Conservation (phyloP, 2,888 invertebrate species). For the Parnassius apollo region DNA sequence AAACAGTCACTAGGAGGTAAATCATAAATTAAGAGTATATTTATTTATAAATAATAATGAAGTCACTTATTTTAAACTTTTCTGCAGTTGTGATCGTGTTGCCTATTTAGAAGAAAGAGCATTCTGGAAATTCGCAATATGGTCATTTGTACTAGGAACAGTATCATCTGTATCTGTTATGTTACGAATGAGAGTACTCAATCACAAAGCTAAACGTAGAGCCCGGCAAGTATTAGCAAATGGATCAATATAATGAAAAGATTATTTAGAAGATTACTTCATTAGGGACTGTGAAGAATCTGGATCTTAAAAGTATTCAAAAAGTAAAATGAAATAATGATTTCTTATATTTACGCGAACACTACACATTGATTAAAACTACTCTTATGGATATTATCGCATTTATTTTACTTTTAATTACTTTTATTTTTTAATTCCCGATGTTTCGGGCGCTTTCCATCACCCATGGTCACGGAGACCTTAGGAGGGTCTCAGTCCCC, state of each 20-base stretch:
- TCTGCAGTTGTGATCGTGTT: slow-evolving; percentile 90
- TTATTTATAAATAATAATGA: not conserved
- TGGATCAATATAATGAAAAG: slow-evolving; percentile 63
- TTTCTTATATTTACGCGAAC: too few relatives aligned
- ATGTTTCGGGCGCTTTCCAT: too few relatives aligned
- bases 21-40: slow-evolving; percentile 1
- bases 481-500: too few relatives aligned
- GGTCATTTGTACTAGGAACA: slow-evolving; percentile 84
- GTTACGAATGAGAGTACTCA: slow-evolving; percentile 84
- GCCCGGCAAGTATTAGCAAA: slow-evolving; percentile 87
- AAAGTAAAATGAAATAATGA: not conserved
- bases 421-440: too few relatives aligned
- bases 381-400: too few relatives aligned
- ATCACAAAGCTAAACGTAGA: slow-evolving; percentile 84
- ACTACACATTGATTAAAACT: too few relatives aligned
- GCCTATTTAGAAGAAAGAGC: slow-evolving; percentile 91
- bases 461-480: too few relatives aligned
- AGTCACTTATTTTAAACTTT: slow-evolving; percentile 16
- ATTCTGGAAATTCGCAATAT: slow-evolving; percentile 91
- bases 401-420: too few relatives aligned
- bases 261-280: not conserved
- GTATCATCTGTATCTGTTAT: slow-evolving; percentile 84
- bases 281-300: too few relatives aligned
- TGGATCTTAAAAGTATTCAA: too few relatives aligned
- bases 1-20: slow-evolving; percentile 89